Evolutionary conservation across 92 coral and sea anemone genomes (phyloP).

Genomic region (Epizoanthus scotinus): DNA sequence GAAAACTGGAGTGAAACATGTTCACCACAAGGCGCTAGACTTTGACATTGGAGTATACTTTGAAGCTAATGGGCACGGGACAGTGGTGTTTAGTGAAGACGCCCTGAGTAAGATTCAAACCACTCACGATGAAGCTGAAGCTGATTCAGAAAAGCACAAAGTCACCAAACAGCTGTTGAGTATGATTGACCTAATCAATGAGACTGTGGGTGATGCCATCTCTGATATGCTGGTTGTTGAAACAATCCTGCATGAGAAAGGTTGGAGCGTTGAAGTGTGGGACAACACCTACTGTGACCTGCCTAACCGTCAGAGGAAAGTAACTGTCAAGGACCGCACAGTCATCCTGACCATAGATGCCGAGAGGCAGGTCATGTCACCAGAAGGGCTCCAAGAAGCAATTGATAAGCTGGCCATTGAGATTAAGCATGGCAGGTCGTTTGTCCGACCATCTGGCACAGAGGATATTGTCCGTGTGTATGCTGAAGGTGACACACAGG

Average conservation of each 20-base stretch:
- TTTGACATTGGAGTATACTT: slow-evolving; percentile 96
- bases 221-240: slow-evolving; percentile 97
- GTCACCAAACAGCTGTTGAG: slow-evolving; percentile 72
- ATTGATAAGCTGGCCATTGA: slow-evolving; percentile 71
- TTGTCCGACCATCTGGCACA: slow-evolving; percentile 99
- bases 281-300: slow-evolving; percentile 77
- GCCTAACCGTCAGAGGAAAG: slow-evolving; percentile 88
- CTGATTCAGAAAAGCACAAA: slow-evolving; percentile 55
- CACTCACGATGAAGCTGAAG: slow-evolving; percentile 53
- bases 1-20: slow-evolving; percentile 97
- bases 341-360: slow-evolving; percentile 82
- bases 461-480: slow-evolving; percentile 98
- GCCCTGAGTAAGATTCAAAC: slow-evolving; percentile 64
- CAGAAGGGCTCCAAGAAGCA: slow-evolving; percentile 86
- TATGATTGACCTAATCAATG: slow-evolving; percentile 84
- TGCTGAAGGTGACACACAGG: slow-evolving; percentile 85
- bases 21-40: slow-evolving; percentile 91
- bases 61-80: slow-evolving; percentile 99
- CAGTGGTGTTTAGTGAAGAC: slow-evolving; percentile 74
- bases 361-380: slow-evolving; percentile 80
- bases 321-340: slow-evolving; percentile 89
- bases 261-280: slow-evolving; percentile 86
- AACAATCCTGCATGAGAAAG: slow-evolving; percentile 76
- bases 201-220: slow-evolving; percentile 96
- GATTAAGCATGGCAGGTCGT: slow-evolving; percentile 79